phyloP scores from a whole-genome alignment of 2,888 invertebrate genomes.

The Zygaena filipendulae region DNA sequence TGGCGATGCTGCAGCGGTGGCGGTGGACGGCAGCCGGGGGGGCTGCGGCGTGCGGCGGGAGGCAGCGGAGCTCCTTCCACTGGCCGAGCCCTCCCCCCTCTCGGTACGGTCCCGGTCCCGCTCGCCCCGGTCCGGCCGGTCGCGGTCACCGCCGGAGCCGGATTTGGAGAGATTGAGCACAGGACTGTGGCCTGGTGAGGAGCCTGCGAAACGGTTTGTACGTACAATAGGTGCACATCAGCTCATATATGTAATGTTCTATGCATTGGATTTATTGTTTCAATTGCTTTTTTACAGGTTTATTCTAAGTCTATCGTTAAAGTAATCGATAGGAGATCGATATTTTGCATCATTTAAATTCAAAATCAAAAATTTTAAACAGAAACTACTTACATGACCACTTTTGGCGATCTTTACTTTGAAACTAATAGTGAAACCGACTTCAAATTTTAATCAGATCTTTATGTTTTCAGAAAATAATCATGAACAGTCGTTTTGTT shows the following conservation, averaged over 20 bases:
- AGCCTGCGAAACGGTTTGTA: constrained; percentile 75
- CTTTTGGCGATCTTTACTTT: no score
- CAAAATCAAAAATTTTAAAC: no score
- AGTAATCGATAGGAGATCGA: constrained; percentile 6
- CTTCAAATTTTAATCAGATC: no score
- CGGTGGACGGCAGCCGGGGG: constrained; percentile 57
- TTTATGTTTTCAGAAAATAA: no score
- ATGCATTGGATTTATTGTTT: constrained; percentile 1
- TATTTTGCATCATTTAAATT: no score
- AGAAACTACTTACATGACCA: no score
- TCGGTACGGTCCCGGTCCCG: constrained; percentile 70
- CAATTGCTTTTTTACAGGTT: constrained; percentile 1
- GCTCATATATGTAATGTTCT: constrained; percentile 15
- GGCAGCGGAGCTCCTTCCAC: constrained; percentile 68
- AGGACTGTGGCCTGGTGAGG: constrained; percentile 91
- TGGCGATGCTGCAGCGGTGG: constrained; percentile 71
- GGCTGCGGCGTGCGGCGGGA: constrained; percentile 72
- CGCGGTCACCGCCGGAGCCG: constrained; percentile 80
- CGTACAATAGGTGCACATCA: constrained; percentile 5
- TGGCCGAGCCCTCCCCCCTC: constrained; percentile 53
- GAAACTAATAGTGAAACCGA: no score
- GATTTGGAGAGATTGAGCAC: constrained; percentile 92
- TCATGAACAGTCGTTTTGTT: no score
- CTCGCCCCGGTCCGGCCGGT: constrained; percentile 67
- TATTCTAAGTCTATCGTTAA: constrained; percentile 10